A percentile compares a stretch with the other conserved stretches of the same genome.
These are phyloP conservation scores for Athetis lepigone DNA, from an alignment of 2,888 invertebrate genomes.

Conservation along the genomic window DNA sequence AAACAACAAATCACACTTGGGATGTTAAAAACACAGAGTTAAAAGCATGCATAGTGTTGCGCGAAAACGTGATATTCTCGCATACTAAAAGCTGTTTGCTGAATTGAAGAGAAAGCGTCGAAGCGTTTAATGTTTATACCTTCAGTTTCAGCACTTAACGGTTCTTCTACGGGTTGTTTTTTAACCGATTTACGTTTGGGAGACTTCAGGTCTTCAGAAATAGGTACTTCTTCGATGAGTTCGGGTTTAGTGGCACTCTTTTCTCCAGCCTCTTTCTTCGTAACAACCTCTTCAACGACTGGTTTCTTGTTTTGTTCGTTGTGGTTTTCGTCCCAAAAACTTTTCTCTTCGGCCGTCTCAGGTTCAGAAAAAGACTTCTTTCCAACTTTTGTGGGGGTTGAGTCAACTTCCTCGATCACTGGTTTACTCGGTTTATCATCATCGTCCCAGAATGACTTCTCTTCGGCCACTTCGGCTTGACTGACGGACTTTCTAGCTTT, in stretches of 20 bases:
- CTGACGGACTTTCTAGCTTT: constrained; percentile 72
- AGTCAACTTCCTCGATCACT: constrained; percentile 70
- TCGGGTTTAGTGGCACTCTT: constrained; percentile 81
- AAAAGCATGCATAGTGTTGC: constrained; percentile 84
- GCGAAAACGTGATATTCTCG: constrained; percentile 78
- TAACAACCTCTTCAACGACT: constrained; percentile 74
- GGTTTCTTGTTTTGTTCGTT: constrained; percentile 77
- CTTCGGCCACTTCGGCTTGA: constrained; percentile 67
- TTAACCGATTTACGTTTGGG: constrained; percentile 86
- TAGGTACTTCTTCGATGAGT: constrained; percentile 78
- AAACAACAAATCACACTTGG: constrained; percentile 89
- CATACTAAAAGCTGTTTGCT: constrained; percentile 85
- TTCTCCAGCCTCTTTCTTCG: constrained; percentile 75
- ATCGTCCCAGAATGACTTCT: constrained; percentile 75
- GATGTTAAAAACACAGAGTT: constrained; percentile 86
- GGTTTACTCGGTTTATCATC: constrained; percentile 60
- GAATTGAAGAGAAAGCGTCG: constrained; percentile 78
- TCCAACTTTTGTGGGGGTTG: constrained; percentile 67
- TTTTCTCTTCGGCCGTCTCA: constrained; percentile 78
- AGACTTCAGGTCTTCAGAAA: constrained; percentile 79
- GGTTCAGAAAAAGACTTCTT: constrained; percentile 77
- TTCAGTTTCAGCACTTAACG: constrained; percentile 88
- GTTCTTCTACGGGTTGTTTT: constrained; percentile 85
- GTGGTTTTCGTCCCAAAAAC: constrained; percentile 84
- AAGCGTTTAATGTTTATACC: constrained; percentile 84